Evolutionary conservation across 2,797 vertebrate species (phyloP).

Genomic region (Coendou prehensilis): DNA sequence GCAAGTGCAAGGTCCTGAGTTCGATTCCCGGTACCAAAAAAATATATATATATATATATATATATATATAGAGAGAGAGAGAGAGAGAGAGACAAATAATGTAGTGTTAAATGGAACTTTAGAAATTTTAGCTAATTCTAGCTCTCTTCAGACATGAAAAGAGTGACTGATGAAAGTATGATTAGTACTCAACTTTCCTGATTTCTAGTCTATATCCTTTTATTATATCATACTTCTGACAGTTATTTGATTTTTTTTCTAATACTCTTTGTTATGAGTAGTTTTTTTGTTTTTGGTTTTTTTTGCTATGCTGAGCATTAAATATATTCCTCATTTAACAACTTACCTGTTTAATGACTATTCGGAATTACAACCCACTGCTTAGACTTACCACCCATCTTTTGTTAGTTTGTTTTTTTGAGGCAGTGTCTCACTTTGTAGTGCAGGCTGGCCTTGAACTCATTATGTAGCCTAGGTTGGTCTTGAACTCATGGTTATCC

Average conservation of each 20-base stretch:
- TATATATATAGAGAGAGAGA: too few relatives aligned
- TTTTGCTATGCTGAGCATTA: conserved; percentile 21
- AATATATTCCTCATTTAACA: neutral
- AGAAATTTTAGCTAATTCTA: neutral
- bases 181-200: conserved; percentile 26
- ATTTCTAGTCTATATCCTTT: neutral
- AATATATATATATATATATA: too few relatives aligned
- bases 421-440: neutral
- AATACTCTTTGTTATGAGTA: neutral
- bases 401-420: neutral
- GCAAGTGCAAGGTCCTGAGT: too few relatives aligned
- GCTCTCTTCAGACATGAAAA: neutral
- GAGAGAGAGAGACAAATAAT: neutral
- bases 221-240: neutral
- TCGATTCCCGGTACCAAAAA: too few relatives aligned
- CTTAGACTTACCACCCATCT: too few relatives aligned
- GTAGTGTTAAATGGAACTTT: neutral
- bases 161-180: neutral
- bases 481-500: neutral
- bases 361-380: neutral
- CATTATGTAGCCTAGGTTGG: neutral
- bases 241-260: conserved; percentile 14
- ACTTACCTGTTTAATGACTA: neutral
- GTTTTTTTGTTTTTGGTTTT: neutral
- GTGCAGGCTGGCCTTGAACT: neutral